Base-by-base conservation (phyloP, 1,140 invertebrate genomes). In the Planococcus citri region DNA sequence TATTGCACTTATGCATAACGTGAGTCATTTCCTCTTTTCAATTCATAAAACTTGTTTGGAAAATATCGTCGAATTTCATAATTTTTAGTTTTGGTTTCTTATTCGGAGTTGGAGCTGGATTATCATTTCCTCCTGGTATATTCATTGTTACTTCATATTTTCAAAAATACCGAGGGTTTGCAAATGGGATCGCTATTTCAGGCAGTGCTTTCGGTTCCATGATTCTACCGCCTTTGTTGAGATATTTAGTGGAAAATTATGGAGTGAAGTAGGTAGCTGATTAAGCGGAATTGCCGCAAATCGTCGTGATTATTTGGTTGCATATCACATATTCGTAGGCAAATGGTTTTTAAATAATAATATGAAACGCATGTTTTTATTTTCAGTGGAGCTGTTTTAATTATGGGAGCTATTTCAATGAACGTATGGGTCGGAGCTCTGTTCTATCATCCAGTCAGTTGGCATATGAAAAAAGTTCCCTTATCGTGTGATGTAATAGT, bases 61-160 rank as follows among this genome's bases (percentile, higher is more conserved):
- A 57, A 67, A 71, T 25, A 69, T 33, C 61, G 70, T 72, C 25
- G 51, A 68, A 20, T 29, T 24, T 58, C 69, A 17, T 68, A 10
- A 51, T 41, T 83, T 82, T 27, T 76, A 91, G 89, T 79, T 91
- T 89, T 79, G 90, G 89, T 58, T 81, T 90, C 14, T 78, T 91
- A 68, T 88, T 90, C n/a, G 90, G 90, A 60, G 85, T 84, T 58
- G 90, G 90, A 6, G 89, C 89, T 8, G 90, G 89, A 0, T 78
- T 91, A 27, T 85, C 88, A 0, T 91, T 91, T 77, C 89, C 91
- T 3, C 90, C 91, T 27, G 92, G 91, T 0, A 89, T 95, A n/a
- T 91, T 93, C 76, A 91, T 94, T 74, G 90, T 93, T 57, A 92
- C 90, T 9, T 88, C 89, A 57, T 95, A 94, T 77, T 95, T 94